Evolutionary conservation across 2,113 vertebrate species (phyloP), one percentile per base, ranked within the genome.

Genomic region (Pelmatolapia mariae): DNA sequence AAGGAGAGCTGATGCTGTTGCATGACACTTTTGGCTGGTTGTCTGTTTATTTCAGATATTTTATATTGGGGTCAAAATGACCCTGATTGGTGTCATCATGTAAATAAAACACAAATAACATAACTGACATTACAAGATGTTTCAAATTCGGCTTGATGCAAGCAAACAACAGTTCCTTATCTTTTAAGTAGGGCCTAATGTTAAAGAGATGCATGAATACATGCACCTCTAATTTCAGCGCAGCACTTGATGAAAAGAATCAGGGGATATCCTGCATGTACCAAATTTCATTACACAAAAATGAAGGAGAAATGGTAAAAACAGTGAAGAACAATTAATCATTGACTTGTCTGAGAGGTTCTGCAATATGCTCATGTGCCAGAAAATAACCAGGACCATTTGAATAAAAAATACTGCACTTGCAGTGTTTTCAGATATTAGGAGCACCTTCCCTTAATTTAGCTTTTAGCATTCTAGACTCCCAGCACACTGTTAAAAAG

Each of bases 371-470:
- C 0, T 0, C 31, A 36, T n/a, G 61, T 36, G 31, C 10, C 61
- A 38, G 33, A 38, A 66, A 66, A 66, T 66, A 66, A 38, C 61
- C 61, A 66, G 61, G 10, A n/a, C 0, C 61, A 8, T 66, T 63
- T 63, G 31, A 63, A 63, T 63, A 63, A 1, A 33, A 63, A 61
- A 33, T 61, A 63, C 10, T 36, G 31, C 59, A n/a, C 59, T 63
- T 63, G 4, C 6, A 63, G 1, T 36, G 31, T 63, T 63, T 63
- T 66, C 31, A 66, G 2, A 66, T 66, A 38, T 66, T 1, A 36
- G 31, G 31, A 36, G 61, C 31, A 36, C 61, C 31, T 36, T 3
- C 0, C 0, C 3, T 66, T 12, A 8, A 66, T 66, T n/a, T 66
- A 38, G 18, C 18, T 38, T 38, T 66, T 66, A 38, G 31, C 18